phyloP scores from a whole-genome alignment of 2,113 vertebrate species.

The Odontophorus gujanensis region DNA sequence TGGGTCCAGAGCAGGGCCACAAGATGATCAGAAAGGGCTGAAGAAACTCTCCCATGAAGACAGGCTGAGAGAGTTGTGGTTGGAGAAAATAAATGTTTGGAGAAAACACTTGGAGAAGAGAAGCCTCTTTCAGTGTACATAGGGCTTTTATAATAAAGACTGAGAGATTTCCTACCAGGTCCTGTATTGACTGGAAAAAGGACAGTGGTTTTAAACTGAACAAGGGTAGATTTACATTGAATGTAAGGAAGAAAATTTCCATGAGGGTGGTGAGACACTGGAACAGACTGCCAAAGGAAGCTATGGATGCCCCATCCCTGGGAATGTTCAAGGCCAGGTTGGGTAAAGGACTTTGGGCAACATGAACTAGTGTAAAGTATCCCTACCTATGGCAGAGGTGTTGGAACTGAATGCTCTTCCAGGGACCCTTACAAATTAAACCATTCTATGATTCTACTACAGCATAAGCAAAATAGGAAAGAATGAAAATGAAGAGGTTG shows the following conservation, averaged over 20 bases:
- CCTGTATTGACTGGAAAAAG: neutral
- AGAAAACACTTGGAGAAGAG: neutral
- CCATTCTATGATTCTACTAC: neutral
- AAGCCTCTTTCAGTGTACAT: neutral
- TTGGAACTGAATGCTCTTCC: neutral
- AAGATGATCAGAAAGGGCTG: too few species aligned
- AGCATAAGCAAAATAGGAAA: neutral
- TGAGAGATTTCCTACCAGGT: neutral
- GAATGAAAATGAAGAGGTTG: neutral
- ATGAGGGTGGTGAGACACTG: too few species aligned
- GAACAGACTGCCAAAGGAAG: too few species aligned
- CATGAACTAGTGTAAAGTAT: too few species aligned
- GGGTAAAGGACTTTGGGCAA: neutral
- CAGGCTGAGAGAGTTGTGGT: too few species aligned
- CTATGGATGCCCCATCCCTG: too few species aligned
- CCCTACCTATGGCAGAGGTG: neutral
- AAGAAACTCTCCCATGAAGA: too few species aligned
- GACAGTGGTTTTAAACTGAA: neutral
- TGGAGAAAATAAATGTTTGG: too few species aligned
- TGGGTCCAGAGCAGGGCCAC: too few species aligned
- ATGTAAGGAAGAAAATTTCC: too few species aligned
- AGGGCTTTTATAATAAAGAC: neutral
- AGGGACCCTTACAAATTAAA: neutral
- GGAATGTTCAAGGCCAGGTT: neutral
- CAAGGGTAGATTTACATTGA: too few species aligned